These are phyloP conservation scores for Teleopsis dalmanni DNA, from an alignment of 1,140 invertebrate species.

Conservation along the genomic window DNA sequence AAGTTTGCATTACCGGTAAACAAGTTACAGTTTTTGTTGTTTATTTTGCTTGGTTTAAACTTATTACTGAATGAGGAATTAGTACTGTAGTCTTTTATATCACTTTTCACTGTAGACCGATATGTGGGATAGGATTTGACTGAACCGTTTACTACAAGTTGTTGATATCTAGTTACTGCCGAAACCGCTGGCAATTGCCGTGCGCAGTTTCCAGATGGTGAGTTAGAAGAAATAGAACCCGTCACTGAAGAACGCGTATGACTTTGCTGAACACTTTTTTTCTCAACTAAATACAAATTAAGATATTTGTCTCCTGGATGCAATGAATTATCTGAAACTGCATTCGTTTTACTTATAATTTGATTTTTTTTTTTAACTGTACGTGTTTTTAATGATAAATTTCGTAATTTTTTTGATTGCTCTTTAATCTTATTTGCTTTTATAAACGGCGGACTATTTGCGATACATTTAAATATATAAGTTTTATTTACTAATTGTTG, in stretches of 20 bases:
- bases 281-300: constrained; percentile 40
- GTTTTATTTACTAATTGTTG: constrained; percentile 41
- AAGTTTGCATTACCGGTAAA: constrained; percentile 22
- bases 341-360: constrained; percentile 39
- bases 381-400: constrained; percentile 37
- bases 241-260: constrained; percentile 14
- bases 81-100: constrained; percentile 26
- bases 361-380: constrained; percentile 34
- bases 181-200: constrained; percentile 8
- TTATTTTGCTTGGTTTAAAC: constrained; percentile 25
- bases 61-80: constrained; percentile 33
- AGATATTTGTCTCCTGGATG: constrained; percentile 43
- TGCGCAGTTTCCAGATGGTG: constrained; percentile 3
- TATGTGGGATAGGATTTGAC: constrained; percentile 34
- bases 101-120: constrained; percentile 31
- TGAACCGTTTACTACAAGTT: constrained; percentile 31
- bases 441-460: constrained; percentile 41
- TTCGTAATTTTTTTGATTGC: constrained; percentile 40
- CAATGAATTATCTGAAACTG: constrained; percentile 40
- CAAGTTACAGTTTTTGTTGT: constrained; percentile 38
- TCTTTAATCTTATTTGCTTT: constrained; percentile 43
- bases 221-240: constrained; percentile 3
- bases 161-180: constrained; percentile 14
- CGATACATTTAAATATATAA: constrained; percentile 43
- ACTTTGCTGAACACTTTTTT: constrained; percentile 28